Evolutionary conservation across 2,888 invertebrate species (phyloP).

Genomic region (Xestia ashworthii): DNA sequence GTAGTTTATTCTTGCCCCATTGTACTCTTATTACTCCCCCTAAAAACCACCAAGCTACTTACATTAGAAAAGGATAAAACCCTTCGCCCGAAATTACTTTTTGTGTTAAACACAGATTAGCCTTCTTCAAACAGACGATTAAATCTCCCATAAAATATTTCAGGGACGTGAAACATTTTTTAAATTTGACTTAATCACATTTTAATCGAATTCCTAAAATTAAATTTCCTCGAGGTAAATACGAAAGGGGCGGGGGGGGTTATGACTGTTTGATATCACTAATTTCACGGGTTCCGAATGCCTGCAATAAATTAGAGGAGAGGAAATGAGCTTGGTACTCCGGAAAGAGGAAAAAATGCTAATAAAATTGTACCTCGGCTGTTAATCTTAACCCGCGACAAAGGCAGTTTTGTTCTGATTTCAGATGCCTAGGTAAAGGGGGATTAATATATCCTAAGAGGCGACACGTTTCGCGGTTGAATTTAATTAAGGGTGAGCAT

Average conservation of each 20-base stretch:
- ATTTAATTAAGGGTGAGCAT: conserved; percentile 74
- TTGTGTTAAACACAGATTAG: conserved; percentile 60
- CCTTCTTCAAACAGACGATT: conserved; percentile 57
- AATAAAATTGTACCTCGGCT: conserved; percentile 88
- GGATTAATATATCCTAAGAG: conserved; percentile 77
- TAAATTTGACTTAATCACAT: conserved; percentile 61
- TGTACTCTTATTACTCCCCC: conserved; percentile 8
- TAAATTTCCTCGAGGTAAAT: conserved; percentile 77
- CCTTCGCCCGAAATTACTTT: conserved; percentile 58
- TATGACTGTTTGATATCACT: conserved; percentile 85
- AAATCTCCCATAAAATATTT: conserved; percentile 58
- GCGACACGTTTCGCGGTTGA: conserved; percentile 68
- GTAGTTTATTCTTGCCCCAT: conserved; percentile 12
- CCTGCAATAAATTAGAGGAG: conserved; percentile 85
- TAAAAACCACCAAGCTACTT: conserved; percentile 25
- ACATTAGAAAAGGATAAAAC: conserved; percentile 57
- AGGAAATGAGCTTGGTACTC: conserved; percentile 86
- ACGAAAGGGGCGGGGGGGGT: conserved; percentile 73
- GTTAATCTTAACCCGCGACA: conserved; percentile 85
- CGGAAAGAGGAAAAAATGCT: conserved; percentile 88
- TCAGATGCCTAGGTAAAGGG: conserved; percentile 69
- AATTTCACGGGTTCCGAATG: conserved; percentile 82
- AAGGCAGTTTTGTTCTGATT: conserved; percentile 83
- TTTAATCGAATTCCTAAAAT: conserved; percentile 77
- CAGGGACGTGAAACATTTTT: conserved; percentile 59